Evolutionary conservation across 2,113 vertebrate species (phyloP), one percentile per base, ranked within the genome.

Genomic region (Lasiurus borealis): DNA sequence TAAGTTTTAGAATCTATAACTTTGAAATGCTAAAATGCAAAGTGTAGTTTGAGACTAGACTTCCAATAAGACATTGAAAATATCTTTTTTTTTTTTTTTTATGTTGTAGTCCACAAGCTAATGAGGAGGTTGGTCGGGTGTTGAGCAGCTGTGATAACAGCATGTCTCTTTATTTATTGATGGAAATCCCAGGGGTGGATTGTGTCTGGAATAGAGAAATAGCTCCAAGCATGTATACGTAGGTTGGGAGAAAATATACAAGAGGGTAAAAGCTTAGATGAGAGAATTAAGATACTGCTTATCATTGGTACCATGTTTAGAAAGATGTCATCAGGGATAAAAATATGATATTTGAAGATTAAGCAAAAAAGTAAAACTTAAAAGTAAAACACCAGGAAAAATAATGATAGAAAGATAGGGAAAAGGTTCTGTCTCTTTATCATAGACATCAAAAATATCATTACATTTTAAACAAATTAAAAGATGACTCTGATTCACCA

Each of bases 121-220:
- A 97, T 97, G 97, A 97, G 46, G 85, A 80, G 73, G 96, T 98
- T 96, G 96, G 80, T 86, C 96, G 96, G 93, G 94, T 98, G 90
- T 92, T 93, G 91, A 97, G 94, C 96, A 98, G 97, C 98, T 98
- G 98, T 98, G 97, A 80, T 94, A 97, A 85, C 96, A 98, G 84
- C 96, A 62, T 96, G 96, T 97, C 95, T 98, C 92, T 98, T 98
- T 97, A 98, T 98, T 98, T 98, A 98, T 98, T 98, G 98, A 98
- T 98, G 97, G 97, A 95, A 98, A 96, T 96, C 97, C 98, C 97
- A 76, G 84, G 95, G 97, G 97, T 97, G 93, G 97, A 95, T 94
- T 95, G 89, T 98, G 95, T 94, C 92, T 97, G 62, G 96, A 98
- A 98, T 95, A 88, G 88, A 92, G 95, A 97, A 98, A 68, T 57